Conservation (phyloP, 2,797 vertebrate species). For the Danio aesculapii region DNA sequence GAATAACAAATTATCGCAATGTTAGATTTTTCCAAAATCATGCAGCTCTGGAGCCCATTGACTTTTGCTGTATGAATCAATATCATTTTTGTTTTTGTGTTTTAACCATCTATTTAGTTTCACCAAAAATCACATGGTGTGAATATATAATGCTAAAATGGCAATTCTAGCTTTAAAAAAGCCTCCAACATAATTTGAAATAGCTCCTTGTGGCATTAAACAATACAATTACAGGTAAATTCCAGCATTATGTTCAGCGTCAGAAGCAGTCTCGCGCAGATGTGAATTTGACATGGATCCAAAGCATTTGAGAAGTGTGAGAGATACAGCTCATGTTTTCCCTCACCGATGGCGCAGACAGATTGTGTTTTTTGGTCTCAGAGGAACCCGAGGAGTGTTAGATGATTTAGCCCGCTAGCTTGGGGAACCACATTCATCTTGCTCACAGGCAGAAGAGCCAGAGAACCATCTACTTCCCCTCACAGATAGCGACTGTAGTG, state of each 20-base stretch:
- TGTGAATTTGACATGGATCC: conserved; percentile 53
- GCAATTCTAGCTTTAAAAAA: not conserved
- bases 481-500: not conserved
- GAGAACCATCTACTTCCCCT: not conserved
- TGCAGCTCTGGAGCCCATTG: too few relatives aligned
- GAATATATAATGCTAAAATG: not conserved
- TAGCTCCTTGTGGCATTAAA: not conserved
- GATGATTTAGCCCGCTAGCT: conserved; percentile 28
- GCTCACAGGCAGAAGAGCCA: conserved; percentile 13
- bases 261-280: not conserved
- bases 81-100: too few relatives aligned
- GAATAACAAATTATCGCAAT: too few relatives aligned
- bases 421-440: conserved; percentile 25
- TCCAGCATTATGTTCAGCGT: conserved; percentile 5
- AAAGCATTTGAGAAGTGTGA: conserved; percentile 12
- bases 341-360: conserved; percentile 12
- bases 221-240: not conserved
- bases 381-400: conserved; percentile 31
- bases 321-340: conserved; percentile 20
- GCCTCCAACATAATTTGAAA: not conserved
- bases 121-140: too few relatives aligned
- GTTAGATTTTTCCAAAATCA: too few relatives aligned
- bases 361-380: conserved; percentile 41
- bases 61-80: too few relatives aligned
- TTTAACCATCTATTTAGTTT: too few relatives aligned